Conservation (phyloP, 2,113 vertebrate species). For the Neotoma lepida region DNA sequence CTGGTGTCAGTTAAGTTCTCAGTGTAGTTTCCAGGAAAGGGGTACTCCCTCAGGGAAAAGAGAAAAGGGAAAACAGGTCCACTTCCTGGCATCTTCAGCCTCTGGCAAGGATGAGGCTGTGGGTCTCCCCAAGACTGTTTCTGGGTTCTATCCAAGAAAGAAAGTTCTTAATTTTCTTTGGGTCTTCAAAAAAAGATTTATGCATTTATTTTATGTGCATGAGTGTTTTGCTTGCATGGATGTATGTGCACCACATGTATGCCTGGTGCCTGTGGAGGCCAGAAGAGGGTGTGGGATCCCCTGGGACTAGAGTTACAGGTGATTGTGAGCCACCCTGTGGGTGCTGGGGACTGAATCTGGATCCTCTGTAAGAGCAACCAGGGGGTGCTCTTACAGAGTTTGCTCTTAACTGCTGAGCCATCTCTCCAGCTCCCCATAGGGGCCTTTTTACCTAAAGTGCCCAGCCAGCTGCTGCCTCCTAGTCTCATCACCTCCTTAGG, state of each 20-base stretch:
- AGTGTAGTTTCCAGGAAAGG: background rate
- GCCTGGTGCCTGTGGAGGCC: background rate
- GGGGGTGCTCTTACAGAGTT: background rate
- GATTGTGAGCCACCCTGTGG: background rate
- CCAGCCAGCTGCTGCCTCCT: background rate
- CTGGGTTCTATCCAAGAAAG: background rate
- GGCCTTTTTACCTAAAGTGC: background rate
- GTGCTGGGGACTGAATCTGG: background rate
- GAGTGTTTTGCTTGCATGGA: background rate
- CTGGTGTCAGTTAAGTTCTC: background rate
- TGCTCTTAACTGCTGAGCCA: background rate
- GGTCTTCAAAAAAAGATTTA: background rate
- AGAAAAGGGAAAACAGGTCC: background rate
- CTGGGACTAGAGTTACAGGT: background rate
- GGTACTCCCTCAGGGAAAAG: background rate
- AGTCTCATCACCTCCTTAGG: background rate
- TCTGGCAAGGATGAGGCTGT: background rate
- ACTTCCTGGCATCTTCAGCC: background rate
- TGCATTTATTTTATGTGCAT: background rate
- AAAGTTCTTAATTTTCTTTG: background rate
- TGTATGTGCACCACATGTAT: background rate
- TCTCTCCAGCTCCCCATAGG: background rate
- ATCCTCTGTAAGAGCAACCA: background rate
- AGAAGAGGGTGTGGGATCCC: background rate
- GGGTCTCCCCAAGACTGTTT: background rate